Base-by-base conservation (phyloP, 2,797 vertebrate genomes). In the Gymnocypris eckloni region DNA sequence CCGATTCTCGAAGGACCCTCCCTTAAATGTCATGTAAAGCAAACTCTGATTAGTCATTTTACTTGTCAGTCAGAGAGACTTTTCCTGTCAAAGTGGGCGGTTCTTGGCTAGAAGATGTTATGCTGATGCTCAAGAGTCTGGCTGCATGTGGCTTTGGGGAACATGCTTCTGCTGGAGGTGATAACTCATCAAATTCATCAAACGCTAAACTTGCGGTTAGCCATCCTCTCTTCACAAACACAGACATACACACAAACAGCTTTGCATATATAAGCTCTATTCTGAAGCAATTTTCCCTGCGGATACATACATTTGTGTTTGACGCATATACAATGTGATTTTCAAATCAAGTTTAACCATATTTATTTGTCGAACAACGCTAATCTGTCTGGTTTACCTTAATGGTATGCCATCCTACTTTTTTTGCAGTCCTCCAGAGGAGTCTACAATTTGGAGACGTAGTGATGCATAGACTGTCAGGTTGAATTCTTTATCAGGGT, bases 51-150 rank as follows among this genome's bases (percentile, higher is more conserved):
- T 52, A 39, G 66, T 54, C 48, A 41, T 25, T 16, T 54, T 54
- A 39, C 33, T 18, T 54, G 66, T 73, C 81, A 72, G n/a, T 43
- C 69, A 72, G n/a, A 59, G 8, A 28, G 37, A 52, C 59, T 16
- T 43, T 43, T 61, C 80, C 80, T 18, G 48, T 33, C 11, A 22
- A 43, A 71, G 39, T 48, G 22, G 81, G 89, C 90, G 91, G 91
- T 90, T 91, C 87, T 85, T 88, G 66, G 88, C 87, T 84, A 90
- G 87, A 90, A 90, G 88, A 86, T 88, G 87, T 91, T 92, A 92
- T 91, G 90, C 92, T 90, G 91, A 87, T 87, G 88, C 76, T 85
- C 86, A 89, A 90, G 83, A 86, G 89, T 91, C 93, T 92, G 86
- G 87, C 92, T 93, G 92, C 91, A 92, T 66, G 56, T 79, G 54